phyloP scores from a whole-genome alignment of 2,888 invertebrate species.

The Habroteleia sp. region DNA sequence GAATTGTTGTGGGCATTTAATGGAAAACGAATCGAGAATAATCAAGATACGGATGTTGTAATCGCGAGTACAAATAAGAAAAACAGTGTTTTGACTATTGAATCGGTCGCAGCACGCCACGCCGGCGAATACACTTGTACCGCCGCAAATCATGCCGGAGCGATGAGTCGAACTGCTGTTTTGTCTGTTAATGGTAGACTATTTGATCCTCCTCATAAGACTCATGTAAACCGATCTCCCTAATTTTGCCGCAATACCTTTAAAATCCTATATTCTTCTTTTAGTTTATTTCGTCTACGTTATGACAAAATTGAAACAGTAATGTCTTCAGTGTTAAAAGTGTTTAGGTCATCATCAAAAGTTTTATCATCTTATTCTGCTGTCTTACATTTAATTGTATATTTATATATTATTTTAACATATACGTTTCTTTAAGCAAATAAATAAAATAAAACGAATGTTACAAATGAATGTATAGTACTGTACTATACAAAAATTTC shows the following conservation, averaged over 20 bases:
- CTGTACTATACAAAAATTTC: no score
- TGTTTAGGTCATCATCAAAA: no score
- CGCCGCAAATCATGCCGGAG: slow-evolving; percentile 88
- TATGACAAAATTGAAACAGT: slow-evolving; percentile 12
- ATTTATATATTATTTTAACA: no score
- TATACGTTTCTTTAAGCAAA: no score
- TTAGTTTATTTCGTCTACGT: slow-evolving; percentile 6
- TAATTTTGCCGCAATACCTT: slow-evolving; percentile 1
- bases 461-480: no score
- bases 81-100: slow-evolving; percentile 85
- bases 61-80: slow-evolving; percentile 82
- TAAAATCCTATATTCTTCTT: slow-evolving; percentile 16
- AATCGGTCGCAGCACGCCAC: slow-evolving; percentile 86
- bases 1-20: slow-evolving; percentile 89
- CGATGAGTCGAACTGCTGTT: slow-evolving; percentile 85
- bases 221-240: not conserved
- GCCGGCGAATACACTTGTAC: slow-evolving; percentile 89
- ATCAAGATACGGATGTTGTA: slow-evolving; percentile 75
- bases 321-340: not conserved
- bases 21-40: slow-evolving; percentile 82
- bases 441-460: no score
- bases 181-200: slow-evolving; percentile 88
- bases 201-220: no score
- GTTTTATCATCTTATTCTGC: no score
- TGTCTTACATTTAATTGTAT: no score